Conservation (phyloP, 2,797 vertebrate genomes). For the Peromyscus eremicus region DNA sequence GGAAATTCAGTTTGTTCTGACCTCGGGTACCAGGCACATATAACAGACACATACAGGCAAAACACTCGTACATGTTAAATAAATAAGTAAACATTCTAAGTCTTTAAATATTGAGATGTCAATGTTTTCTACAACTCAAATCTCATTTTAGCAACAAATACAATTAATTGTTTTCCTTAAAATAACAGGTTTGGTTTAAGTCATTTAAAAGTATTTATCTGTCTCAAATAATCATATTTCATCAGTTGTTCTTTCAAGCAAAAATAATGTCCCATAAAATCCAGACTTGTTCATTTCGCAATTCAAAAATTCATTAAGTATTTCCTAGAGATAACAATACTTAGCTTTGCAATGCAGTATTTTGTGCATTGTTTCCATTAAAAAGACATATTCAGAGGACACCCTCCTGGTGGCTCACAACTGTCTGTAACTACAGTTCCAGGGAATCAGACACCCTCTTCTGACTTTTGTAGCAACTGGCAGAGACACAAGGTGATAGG, state of each 20-base stretch:
- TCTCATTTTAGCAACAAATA: not conserved
- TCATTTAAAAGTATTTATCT: not conserved
- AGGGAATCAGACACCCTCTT: not conserved
- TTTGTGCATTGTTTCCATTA: not conserved
- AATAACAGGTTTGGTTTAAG: not conserved
- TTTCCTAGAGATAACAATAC: not conserved
- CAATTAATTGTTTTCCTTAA: not conserved
- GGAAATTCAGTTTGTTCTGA: not conserved
- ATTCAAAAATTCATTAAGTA: not conserved
- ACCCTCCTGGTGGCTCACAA: not conserved
- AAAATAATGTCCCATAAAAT: not conserved
- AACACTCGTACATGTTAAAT: not conserved
- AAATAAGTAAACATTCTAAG: no score
- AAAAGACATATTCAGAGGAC: not conserved
- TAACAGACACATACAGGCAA: not conserved
- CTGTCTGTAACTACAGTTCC: not conserved
- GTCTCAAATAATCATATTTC: not conserved
- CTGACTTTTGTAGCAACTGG: not conserved
- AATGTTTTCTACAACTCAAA: not conserved
- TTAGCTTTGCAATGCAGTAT: not conserved
- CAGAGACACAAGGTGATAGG: not conserved
- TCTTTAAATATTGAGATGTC: not conserved
- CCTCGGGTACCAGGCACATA: not conserved
- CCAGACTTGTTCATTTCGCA: not conserved
- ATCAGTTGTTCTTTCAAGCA: not conserved